Conservation (phyloP, 2,113 vertebrate species). For the Forbesichthys papilliferus region DNA sequence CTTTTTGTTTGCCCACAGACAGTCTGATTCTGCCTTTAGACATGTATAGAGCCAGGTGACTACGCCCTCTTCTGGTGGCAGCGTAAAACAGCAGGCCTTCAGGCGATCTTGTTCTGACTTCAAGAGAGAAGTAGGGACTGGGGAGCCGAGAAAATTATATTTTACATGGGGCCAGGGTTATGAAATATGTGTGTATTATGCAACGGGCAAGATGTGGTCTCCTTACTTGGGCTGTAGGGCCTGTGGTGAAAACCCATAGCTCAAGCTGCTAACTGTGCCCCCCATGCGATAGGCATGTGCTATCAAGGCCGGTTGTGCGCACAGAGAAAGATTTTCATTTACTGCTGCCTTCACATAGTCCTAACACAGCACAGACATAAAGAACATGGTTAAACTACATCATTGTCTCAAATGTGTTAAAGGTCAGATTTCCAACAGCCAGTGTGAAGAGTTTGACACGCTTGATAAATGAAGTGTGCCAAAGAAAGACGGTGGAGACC, state of each 20-base stretch:
- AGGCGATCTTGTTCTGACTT: conserved; percentile 79
- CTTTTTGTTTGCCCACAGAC: conserved; percentile 74
- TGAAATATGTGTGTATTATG: conserved; percentile 8
- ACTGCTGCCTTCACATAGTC: conserved; percentile 16
- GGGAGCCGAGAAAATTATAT: background rate
- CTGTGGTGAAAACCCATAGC: conserved; percentile 74
- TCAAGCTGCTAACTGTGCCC: conserved; percentile 78
- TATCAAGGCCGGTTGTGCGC: conserved; percentile 49
- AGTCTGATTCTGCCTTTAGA: conserved; percentile 86
- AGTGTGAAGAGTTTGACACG: background rate
- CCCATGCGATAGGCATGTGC: conserved; percentile 78
- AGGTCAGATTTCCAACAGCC: background rate
- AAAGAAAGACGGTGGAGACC: too few species aligned
- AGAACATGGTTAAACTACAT: background rate
- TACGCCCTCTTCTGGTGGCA: conserved; percentile 68
- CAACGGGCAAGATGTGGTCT: background rate
- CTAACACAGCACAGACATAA: conserved; percentile 48
- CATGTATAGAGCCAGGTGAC: conserved; percentile 83
- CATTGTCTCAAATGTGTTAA: background rate
- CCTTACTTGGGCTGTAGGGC: conserved; percentile 73
- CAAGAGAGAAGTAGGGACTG: conserved; percentile 86
- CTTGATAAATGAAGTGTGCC: too few species aligned
- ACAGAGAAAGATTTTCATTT: conserved; percentile 51
- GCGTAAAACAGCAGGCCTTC: conserved; percentile 85
- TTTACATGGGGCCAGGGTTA: background rate